These are phyloP conservation scores for Apis florea DNA, from an alignment of 1,140 invertebrate species.

Conservation along the genomic window DNA sequence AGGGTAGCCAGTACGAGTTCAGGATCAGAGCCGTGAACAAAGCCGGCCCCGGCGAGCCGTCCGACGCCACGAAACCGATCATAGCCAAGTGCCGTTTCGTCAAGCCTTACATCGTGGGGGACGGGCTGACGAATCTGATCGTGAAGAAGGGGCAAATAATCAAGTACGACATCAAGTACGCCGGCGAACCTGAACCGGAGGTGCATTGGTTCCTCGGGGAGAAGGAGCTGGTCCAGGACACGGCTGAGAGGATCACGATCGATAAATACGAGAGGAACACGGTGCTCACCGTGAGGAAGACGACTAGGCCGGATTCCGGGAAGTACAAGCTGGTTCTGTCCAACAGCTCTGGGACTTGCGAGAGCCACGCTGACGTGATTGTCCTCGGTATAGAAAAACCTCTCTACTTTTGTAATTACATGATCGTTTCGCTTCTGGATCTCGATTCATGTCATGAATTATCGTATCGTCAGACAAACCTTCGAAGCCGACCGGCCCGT, in stretches of 20 bases:
- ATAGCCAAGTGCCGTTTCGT: constrained; percentile 97
- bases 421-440: too few species aligned
- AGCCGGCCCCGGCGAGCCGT: constrained; percentile 96
- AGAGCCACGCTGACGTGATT: constrained; percentile 91
- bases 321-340: constrained; percentile 92
- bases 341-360: constrained; percentile 92
- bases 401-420: too few species aligned
- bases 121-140: constrained; percentile 91
- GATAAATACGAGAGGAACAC: constrained; percentile 96
- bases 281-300: constrained; percentile 92
- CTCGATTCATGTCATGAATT: too few species aligned
- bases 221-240: constrained; percentile 87
- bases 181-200: constrained; percentile 96
- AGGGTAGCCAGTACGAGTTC: constrained; percentile 98
- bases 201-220: constrained; percentile 90
- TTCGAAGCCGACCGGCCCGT: constrained; percentile 90
- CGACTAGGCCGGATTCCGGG: constrained; percentile 92
- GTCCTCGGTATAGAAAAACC: constrained; percentile 93
- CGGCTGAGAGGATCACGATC: constrained; percentile 87
- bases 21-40: constrained; percentile 97
- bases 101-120: constrained; percentile 95
- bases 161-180: constrained; percentile 96
- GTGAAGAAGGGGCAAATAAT: constrained; percentile 97
- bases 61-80: constrained; percentile 96
- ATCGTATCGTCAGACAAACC: constrained; percentile 90